Base-by-base conservation (phyloP, 2,888 invertebrate species). In the Xylocampa areola region DNA sequence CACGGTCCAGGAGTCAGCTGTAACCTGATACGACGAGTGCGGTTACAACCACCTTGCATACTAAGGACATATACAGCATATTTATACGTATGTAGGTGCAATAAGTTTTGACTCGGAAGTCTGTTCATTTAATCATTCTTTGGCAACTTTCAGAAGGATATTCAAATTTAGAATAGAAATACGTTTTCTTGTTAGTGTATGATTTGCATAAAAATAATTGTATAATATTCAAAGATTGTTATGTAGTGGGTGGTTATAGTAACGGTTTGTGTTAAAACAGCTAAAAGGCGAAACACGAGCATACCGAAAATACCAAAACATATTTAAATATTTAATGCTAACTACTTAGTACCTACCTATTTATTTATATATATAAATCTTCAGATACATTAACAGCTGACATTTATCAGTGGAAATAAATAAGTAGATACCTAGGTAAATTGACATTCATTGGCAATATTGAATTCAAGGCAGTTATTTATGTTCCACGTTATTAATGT, bases 21-120 rank as follows among this genome's bases (percentile, higher is more conserved):
- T 47, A 76, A 80, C 66, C 23, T 51, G 69, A 81, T 76, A 74
- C 43, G 49, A 41, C 41, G 60, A 63, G 53, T 76, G 73, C 65
- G 77, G 76, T 79, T 78, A 71, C 78, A 79, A 75, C 72, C 73
- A 73, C 70, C 76, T 68, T 43, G 63, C 13, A 35, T 37, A 69
- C 60, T 67, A 69, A 60, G 60, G 61, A 60, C 64, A 29, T 35
- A 29, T 60, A 37, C 21, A 23, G 10, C 14, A 43, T 30, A 23
- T 41, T 14, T 21, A 5, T 36, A 16, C 7, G 14, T 27, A 27
- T 1, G 8, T 35, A 25, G 7, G 2, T 16, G 16, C 17, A 10
- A 29, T 21, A 14, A n/a, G 21, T 16, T 51, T 2, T 10, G 36
- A 37, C 10, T 10, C 10, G 8, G 25, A n/a, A 7, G 5, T 7